A percentile compares a stretch with the other conserved stretches of the same genome.
phyloP scores from a whole-genome alignment of 2,113 vertebrate species.

The Varanus komodoensis region DNA sequence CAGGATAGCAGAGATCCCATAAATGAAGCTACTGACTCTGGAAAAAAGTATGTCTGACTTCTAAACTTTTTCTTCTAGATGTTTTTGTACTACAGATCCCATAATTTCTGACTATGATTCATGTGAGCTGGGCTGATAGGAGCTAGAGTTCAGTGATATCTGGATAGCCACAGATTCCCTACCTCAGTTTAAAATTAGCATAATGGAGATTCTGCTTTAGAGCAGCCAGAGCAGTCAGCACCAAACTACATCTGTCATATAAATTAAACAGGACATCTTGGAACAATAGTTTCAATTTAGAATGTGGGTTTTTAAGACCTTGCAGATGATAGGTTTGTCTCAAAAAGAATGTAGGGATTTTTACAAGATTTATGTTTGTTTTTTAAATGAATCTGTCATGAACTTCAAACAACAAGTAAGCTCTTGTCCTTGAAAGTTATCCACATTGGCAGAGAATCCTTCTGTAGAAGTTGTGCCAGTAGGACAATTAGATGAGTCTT shows the following conservation, averaged over 20 bases:
- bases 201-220: background rate
- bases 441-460: background rate
- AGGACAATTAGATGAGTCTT: background rate
- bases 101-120: background rate
- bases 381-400: background rate
- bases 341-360: background rate
- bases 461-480: background rate
- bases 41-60: background rate
- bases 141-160: background rate
- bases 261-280: background rate
- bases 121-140: background rate
- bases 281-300: background rate
- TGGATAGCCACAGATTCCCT: background rate
- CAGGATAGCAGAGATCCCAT: background rate
- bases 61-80: background rate
- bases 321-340: background rate
- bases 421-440: background rate
- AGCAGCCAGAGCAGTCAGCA: background rate
- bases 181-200: background rate
- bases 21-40: rapidly evolving
- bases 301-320: background rate
- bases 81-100: background rate
- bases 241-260: background rate
- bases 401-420: background rate
- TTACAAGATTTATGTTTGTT: background rate